These are phyloP conservation scores for Manis pentadactyla DNA, from an alignment of 2,797 vertebrate species.

Conservation along the genomic window DNA sequence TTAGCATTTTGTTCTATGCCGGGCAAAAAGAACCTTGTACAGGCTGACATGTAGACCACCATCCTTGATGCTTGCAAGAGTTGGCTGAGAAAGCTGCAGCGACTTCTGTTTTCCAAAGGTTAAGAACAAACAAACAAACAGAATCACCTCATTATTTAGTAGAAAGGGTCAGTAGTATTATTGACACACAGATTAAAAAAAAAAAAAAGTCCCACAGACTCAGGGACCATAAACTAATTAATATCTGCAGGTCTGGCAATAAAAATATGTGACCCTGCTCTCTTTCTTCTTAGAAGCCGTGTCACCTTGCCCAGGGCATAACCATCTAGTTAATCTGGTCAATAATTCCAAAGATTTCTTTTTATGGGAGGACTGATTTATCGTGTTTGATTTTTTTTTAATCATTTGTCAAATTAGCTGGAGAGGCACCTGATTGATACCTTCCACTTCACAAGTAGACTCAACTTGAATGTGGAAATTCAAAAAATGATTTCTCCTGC, in stretches of 20 bases:
- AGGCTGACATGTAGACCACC: conserved; percentile 60
- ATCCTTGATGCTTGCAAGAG: neutral
- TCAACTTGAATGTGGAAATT: neutral
- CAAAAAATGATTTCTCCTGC: neutral
- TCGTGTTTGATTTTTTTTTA: conserved; percentile 55
- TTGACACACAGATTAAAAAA: neutral
- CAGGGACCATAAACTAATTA: conserved; percentile 9
- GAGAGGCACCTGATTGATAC: conserved; percentile 53
- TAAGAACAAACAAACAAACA: neutral
- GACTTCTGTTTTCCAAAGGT: neutral
- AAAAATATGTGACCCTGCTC: neutral
- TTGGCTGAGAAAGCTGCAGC: neutral
- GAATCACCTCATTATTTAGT: neutral
- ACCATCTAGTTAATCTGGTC: conserved; percentile 48
- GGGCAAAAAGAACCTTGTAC: conserved; percentile 37
- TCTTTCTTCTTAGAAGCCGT: neutral
- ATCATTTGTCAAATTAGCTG: conserved; percentile 52
- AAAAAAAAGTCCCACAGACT: neutral
- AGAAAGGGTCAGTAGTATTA: neutral
- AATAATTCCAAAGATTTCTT: conserved; percentile 52
- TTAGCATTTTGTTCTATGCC: neutral
- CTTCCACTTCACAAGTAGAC: neutral
- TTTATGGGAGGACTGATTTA: conserved; percentile 45
- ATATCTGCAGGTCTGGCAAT: neutral
- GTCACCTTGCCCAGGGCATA: neutral